Percentiles rank a stretch among this genome's conserved stretches.
These are phyloP conservation scores for Scortum barcoo DNA, from an alignment of 2,113 vertebrate species.

Conservation along the genomic window DNA sequence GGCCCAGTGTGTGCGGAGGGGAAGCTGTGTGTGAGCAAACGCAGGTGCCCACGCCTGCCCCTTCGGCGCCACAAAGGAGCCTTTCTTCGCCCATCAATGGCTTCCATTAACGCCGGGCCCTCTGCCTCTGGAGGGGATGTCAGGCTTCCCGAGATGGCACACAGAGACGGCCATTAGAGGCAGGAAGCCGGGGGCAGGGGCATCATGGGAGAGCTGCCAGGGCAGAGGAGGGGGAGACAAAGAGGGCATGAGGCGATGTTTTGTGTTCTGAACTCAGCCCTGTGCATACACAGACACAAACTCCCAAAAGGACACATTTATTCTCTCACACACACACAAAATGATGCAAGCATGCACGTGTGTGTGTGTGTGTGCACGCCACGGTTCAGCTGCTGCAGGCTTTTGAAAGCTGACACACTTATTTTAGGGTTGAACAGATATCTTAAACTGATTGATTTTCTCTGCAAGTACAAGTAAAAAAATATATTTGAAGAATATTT, in stretches of 20 bases:
- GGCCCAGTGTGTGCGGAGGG: slow-evolving; percentile 76
- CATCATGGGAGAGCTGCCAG: slow-evolving; percentile 79
- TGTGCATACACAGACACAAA: slow-evolving; percentile 52
- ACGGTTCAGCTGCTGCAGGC: slow-evolving; percentile 12
- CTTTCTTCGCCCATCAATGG: slow-evolving; percentile 86
- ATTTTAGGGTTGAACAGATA: not conserved
- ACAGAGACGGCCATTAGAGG: slow-evolving; percentile 84
- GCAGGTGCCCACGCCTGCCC: slow-evolving; percentile 82
- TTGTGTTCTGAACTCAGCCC: slow-evolving; percentile 63
- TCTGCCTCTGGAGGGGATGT: slow-evolving; percentile 82
- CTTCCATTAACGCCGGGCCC: slow-evolving; percentile 83
- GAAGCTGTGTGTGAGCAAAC: slow-evolving; percentile 85
- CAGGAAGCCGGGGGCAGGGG: slow-evolving; percentile 84
- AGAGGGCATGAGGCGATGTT: slow-evolving; percentile 73
- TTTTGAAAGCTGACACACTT: not conserved
- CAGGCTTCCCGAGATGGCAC: slow-evolving; percentile 84
- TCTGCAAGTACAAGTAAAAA: not conserved
- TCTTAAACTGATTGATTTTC: not conserved
- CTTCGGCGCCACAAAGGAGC: slow-evolving; percentile 82
- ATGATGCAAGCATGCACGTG: not conserved
- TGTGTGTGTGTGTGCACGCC: slow-evolving; percentile 11
- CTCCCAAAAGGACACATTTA: slow-evolving; percentile 62
- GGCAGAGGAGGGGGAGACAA: slow-evolving; percentile 42
- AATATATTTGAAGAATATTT: not conserved
- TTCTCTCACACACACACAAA: slow-evolving; percentile 20